A percentile compares a stretch with the other conserved stretches of the same genome.
These are phyloP conservation scores for Ailuropoda melanoleuca DNA, from an alignment of 2,113 vertebrate species.

Conservation along the genomic window DNA sequence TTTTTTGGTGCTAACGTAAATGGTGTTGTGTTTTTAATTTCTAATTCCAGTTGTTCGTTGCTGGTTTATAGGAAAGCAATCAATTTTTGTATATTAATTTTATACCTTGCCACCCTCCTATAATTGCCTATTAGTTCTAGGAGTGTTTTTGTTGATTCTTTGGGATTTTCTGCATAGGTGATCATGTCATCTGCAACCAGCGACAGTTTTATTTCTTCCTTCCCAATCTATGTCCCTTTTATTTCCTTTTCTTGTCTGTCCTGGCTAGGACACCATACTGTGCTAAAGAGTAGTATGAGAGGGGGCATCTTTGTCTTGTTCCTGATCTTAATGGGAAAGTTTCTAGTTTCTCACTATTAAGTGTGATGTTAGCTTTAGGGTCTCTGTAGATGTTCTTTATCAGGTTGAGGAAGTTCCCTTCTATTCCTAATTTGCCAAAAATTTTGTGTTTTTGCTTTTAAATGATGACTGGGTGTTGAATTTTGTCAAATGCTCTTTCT, in stretches of 20 bases:
- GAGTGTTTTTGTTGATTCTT: not conserved
- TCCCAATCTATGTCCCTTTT: not conserved
- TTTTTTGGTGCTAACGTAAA: not conserved
- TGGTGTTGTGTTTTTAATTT: not conserved
- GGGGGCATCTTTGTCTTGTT: not conserved
- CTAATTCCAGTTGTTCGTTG: not conserved
- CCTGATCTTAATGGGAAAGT: not conserved
- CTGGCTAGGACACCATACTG: not conserved
- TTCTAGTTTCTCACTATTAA: not conserved
- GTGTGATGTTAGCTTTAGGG: not conserved
- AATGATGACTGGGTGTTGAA: not conserved
- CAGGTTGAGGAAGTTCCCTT: not conserved
- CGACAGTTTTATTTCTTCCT: not conserved
- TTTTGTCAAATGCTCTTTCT: not conserved
- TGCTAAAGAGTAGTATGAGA: not conserved
- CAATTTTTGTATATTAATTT: not conserved
- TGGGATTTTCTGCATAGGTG: not conserved
- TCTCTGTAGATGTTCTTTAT: not conserved
- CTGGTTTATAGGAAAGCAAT: not conserved
- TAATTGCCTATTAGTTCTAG: not conserved
- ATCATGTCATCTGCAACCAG: not conserved
- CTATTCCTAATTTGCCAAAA: not conserved
- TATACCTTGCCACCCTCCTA: not conserved
- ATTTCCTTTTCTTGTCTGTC: not conserved
- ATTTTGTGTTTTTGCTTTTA: not conserved